Percentiles rank a stretch among this genome's conserved stretches.
phyloP scores from a whole-genome alignment of 1,140 invertebrate species.

The Planococcus citri region DNA sequence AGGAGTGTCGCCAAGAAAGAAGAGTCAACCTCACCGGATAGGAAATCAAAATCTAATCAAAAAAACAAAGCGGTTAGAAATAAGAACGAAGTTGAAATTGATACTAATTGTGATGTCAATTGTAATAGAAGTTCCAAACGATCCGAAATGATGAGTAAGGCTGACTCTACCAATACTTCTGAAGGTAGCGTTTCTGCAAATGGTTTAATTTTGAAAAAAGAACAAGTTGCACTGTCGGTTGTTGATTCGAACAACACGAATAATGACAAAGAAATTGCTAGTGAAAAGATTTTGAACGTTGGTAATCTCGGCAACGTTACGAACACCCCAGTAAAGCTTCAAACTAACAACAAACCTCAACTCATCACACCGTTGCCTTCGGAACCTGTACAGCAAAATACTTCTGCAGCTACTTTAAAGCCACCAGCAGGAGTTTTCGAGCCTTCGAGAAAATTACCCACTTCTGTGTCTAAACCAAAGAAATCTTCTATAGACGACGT shows the following conservation, averaged over 20 bases:
- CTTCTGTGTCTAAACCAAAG: background rate
- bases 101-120: no score
- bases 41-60: background rate
- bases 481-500: conserved; percentile 23
- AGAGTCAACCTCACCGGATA: background rate
- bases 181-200: no score
- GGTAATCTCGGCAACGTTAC: no score
- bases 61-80: no score
- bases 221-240: no score
- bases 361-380: conserved; percentile 22
- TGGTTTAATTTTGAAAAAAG: no score
- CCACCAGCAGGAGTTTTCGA: conserved; percentile 30
- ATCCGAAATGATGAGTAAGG: no score
- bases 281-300: no score
- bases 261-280: no score
- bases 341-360: background rate
- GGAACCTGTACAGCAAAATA: conserved; percentile 9
- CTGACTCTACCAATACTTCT: background rate
- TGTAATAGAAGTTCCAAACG: no score
- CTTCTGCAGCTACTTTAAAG: conserved; percentile 25
- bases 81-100: no score
- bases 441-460: conserved; percentile 27
- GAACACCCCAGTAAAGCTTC: background rate
- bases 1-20: background rate
- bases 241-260: no score